phyloP scores from a whole-genome alignment of 2,113 vertebrate species.

The Dromaius novaehollandiae region DNA sequence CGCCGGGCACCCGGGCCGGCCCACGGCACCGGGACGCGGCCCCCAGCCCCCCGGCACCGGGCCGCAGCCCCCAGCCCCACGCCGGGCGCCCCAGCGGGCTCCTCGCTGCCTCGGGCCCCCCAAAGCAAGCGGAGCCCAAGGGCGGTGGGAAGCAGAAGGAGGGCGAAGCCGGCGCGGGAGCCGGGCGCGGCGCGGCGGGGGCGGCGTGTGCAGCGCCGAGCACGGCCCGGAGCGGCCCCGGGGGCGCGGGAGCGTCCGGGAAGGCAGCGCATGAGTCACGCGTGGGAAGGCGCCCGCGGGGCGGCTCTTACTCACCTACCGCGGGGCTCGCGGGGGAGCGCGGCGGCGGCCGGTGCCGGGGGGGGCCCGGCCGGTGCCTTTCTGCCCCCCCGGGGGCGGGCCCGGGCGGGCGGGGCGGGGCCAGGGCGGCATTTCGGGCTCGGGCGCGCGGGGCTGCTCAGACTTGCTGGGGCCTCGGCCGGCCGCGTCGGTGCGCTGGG shows the following conservation, averaged over 20 bases:
- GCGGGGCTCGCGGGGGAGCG: not conserved
- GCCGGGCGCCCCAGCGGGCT: too few relatives aligned
- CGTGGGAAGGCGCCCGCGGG: slow-evolving; percentile 9
- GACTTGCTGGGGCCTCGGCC: slow-evolving; percentile 80
- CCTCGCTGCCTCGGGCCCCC: not conserved
- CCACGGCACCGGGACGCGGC: too few relatives aligned
- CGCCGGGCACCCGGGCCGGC: too few relatives aligned
- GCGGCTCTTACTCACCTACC: not conserved
- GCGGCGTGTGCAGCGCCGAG: not conserved
- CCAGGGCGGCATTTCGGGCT: slow-evolving; percentile 80
- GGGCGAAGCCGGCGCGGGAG: not conserved
- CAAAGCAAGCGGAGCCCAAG: not conserved
- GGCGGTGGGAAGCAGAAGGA: rapidly evolving
- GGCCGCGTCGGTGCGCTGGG: slow-evolving; percentile 56
- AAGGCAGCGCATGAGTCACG: not conserved
- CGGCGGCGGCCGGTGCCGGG: not conserved
- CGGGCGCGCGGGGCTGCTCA: slow-evolving; percentile 87
- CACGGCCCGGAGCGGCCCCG: not conserved
- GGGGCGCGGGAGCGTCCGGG: slow-evolving; percentile 9
- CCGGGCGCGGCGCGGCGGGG: not conserved
- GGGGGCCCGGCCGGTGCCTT: not conserved
- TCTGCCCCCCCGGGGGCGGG: slow-evolving; percentile 24
- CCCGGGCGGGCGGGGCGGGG: slow-evolving; percentile 74
- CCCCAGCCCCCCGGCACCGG: too few relatives aligned
- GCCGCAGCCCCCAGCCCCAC: not conserved